Evolutionary conservation across 2,113 vertebrate species (phyloP), one percentile per base, ranked within the genome.

Genomic region (Oryzias melastigma): DNA sequence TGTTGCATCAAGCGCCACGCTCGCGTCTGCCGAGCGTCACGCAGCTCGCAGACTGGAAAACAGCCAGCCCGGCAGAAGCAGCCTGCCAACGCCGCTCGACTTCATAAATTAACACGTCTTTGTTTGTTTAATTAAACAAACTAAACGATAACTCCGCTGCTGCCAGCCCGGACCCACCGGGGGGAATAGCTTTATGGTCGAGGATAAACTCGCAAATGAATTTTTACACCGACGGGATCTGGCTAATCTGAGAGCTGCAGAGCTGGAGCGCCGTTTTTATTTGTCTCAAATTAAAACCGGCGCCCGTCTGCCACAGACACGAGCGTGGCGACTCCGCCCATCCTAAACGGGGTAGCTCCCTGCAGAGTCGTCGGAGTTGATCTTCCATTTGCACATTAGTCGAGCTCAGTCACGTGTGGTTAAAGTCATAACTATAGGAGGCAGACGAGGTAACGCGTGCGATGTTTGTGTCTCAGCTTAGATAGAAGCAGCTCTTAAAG

Each of bases 401-500:
- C 50, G 78, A 62, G 43, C 52, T 20, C 74, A 66, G 65, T 52
- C 62, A 46, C 60, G 58, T 49, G 53, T 17, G 59, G 24, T 45
- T 43, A 35, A 35, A 35, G 35, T 35, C 8, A 12, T 35, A 35
- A 51, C 18, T 55, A 22, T 7, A 62, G 59, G 67, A 65, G 40
- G 63, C 43, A 73, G 81, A 58, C 69, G 19, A 48, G 29, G 65
- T 67, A 53, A 80, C 17, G 62, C 78, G 51, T 73, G 67, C 22
- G 1, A 53, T 60, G 60, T 72, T 60, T 80, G 54, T 29, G 63
- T 76, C 45, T 62, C n/a, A 5, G 68, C 68, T 53, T 77, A 73
- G 80, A 86, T 77, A 61, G 57, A 76, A 83, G 69, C 78, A 75
- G 68, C 75, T 71, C 65, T 74, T 80, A 91, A 35, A 91, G 91